A percentile compares a stretch with the other conserved stretches of the same genome.
phyloP scores from a whole-genome alignment of 2,888 invertebrate genomes.

The Odontomyia ornata region DNA sequence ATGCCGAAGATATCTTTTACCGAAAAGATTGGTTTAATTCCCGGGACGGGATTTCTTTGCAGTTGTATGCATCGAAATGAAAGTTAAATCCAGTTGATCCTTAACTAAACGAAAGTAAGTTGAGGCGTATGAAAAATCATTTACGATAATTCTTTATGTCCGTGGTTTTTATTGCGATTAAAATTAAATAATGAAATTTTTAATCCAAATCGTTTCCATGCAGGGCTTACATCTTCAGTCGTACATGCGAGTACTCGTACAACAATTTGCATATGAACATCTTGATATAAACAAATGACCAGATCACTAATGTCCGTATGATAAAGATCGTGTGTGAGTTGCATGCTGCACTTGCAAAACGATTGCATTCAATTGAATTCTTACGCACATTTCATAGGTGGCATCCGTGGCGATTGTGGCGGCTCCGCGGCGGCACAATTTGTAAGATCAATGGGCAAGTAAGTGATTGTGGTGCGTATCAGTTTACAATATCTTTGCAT shows the following conservation, averaged over 20 bases:
- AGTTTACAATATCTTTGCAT: conserved; percentile 27
- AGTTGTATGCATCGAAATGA: too few relatives aligned
- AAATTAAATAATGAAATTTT: too few relatives aligned
- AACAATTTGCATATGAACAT: conserved; percentile 26
- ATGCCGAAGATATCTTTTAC: not conserved
- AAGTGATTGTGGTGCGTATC: conserved; percentile 33
- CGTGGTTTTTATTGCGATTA: too few relatives aligned
- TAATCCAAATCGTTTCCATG: too few relatives aligned
- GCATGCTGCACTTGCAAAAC: not conserved
- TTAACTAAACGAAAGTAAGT: too few relatives aligned
- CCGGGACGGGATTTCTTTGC: too few relatives aligned
- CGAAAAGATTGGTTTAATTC: too few relatives aligned
- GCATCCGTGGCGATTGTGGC: not conserved
- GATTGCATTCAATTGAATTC: conserved; percentile 30
- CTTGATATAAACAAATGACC: conserved; percentile 36
- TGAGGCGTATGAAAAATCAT: too few relatives aligned
- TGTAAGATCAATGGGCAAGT: conserved; percentile 26
- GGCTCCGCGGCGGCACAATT: conserved; percentile 21
- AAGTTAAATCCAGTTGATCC: too few relatives aligned
- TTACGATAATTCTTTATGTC: too few relatives aligned
- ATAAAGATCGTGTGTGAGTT: conserved; percentile 36
- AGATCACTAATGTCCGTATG: conserved; percentile 32
- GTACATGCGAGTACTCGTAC: too few relatives aligned
- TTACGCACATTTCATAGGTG: not conserved
- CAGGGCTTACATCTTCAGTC: too few relatives aligned